Conservation (phyloP, 2,113 vertebrate genomes). For the Ophthalmolycus amberensis region DNA sequence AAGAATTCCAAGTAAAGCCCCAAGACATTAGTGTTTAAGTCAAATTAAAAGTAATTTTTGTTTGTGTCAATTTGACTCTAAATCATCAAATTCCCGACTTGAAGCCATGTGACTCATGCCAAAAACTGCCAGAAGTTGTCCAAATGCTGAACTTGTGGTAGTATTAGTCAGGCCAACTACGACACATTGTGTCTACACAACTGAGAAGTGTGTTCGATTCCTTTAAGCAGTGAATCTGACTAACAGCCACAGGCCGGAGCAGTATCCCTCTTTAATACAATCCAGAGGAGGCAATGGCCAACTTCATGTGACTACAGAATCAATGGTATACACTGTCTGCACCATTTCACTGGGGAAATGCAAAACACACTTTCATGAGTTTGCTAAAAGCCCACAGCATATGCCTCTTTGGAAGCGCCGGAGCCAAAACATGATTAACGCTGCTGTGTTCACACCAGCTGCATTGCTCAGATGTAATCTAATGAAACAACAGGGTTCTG, state of each 20-base stretch:
- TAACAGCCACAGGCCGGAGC: conserved; percentile 7
- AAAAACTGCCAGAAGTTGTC: neutral
- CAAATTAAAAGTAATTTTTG: neutral
- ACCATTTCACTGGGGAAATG: conserved; percentile 43
- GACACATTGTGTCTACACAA: neutral
- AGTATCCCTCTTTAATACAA: conserved; percentile 37
- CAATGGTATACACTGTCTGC: conserved; percentile 30
- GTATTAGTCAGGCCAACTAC: neutral
- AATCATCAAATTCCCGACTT: neutral
- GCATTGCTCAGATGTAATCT: conserved; percentile 65
- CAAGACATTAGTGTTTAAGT: neutral
- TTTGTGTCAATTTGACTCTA: neutral
- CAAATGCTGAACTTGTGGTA: neutral
- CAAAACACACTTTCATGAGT: conserved; percentile 46
- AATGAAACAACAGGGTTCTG: conserved; percentile 44
- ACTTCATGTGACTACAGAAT: conserved; percentile 43
- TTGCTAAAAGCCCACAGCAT: conserved; percentile 45
- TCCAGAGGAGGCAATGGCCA: conserved; percentile 5
- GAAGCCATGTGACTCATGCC: neutral
- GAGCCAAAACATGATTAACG: conserved; percentile 55
- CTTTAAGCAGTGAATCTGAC: conserved; percentile 43
- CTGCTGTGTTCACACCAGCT: conserved; percentile 49
- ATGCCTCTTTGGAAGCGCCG: conserved; percentile 13
- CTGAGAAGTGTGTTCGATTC: conserved; percentile 40
- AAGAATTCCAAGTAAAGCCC: neutral